Base-by-base conservation (phyloP, 1,140 invertebrate genomes). In the Neocloeon triangulifer region DNA sequence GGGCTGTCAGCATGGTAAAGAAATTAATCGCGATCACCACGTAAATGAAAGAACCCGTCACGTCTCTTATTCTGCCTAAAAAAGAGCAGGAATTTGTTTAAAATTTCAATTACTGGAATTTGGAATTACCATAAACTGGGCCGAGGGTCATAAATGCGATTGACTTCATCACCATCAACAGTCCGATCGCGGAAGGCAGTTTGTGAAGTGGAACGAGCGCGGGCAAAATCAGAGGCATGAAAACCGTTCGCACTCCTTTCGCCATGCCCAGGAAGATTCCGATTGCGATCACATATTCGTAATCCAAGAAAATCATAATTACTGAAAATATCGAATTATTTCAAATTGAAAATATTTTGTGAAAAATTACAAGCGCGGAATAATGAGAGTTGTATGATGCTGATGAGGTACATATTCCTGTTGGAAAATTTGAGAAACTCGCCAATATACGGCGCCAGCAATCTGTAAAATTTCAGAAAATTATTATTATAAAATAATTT, bases 171-270 rank as follows among this genome's bases (percentile, higher is more conserved):
- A 68, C 41, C 12, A 70, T 44, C 41, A 70, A 66, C 17, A 72
- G 47, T 7, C 67, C 67, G 1, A 61, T 59, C 7, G 68, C 68
- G 13, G 59, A 64, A 2, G 68, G 64, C 25, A 71, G 42, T 22
- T 64, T 57, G 27, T 64, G 57, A 9, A 70, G 41, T 4, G 66
- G 63, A 19, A 73, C 66, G 40, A 70, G 62, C 1, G 57, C 56
- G 10, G 68, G 65, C 35, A 71, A 67, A 4, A 69, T 64, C 10
- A 73, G 44, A 0, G 65, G 61, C 59, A 69, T 68, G 41, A 70
- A 70, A 2, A 73, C 64, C 19, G 66, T 70, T 32, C 66, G 49
- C 4, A 73, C 41, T 0, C 59, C 67, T 50, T 71, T 71, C 15
- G 60, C 65, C 25, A 62, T 55, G 0, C 69, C 69, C 18, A 71